Percentiles rank a stretch among this genome's conserved stretches.
Evolutionary conservation across 2,797 vertebrate genomes (phyloP).

Genomic region (Pagetopsis macropterus): DNA sequence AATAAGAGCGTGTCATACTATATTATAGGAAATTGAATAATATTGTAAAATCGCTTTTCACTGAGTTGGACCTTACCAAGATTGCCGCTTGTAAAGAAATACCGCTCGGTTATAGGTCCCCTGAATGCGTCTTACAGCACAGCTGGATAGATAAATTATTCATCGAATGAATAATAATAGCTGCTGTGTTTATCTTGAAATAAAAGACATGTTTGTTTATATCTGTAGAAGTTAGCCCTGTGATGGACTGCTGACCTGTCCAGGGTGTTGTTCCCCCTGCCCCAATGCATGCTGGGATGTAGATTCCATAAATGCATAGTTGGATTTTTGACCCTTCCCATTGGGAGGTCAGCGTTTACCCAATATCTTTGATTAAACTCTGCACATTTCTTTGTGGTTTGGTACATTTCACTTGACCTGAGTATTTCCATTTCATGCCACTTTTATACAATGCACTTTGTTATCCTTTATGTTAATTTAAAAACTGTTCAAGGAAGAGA

Average conservation of each 20-base stretch:
- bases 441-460: not conserved
- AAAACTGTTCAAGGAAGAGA: too few relatives aligned
- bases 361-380: not conserved
- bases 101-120: slow-evolving; percentile 47
- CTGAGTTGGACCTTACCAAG: slow-evolving; percentile 49
- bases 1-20: slow-evolving; percentile 69
- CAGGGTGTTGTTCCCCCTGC: not conserved
- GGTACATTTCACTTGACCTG: not conserved
- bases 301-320: not conserved
- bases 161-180: slow-evolving; percentile 46
- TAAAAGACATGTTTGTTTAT: slow-evolving; percentile 26
- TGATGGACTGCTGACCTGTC: not conserved
- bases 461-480: too few relatives aligned
- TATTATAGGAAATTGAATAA: slow-evolving; percentile 78
- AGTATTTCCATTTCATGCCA: slow-evolving; percentile 7
- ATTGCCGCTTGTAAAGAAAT: slow-evolving; percentile 64
- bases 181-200: slow-evolving; percentile 35
- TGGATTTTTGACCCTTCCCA: not conserved
- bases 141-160: slow-evolving; percentile 40
- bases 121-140: slow-evolving; percentile 30
- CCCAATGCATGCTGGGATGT: not conserved
- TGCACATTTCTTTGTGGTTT: not conserved
- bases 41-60: slow-evolving; percentile 64
- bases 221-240: not conserved
- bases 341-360: not conserved